Base-by-base conservation (phyloP, 2,888 invertebrate genomes). In the Plemyria rubiginata region DNA sequence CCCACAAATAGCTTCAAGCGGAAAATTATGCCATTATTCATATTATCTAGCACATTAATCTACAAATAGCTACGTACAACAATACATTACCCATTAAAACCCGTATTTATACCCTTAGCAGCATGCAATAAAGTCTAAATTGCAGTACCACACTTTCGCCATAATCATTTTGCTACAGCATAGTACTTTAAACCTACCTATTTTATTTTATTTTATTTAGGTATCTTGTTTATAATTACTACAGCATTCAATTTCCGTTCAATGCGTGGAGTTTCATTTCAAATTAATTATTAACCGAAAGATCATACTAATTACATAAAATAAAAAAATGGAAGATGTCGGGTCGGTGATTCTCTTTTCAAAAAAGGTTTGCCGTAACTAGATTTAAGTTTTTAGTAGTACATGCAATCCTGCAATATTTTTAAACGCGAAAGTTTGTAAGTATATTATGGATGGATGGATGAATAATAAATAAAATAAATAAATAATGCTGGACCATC, bases 191-290 rank as follows among this genome's bases (percentile, higher is more conserved):
- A 28, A 0, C 38, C 4, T 45, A 41, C 32, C 12, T 54, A 32
- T 49, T 55, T 66, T 65, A 57, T 57, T 59, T 12, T 54, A 32
- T 49, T 55, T 66, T 65, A 57, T 57, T 59, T 62, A 60, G n/a
- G 38, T 48, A n/a, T 16, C 53, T 54, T 45, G 70, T 54, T 68
- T 73, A 72, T 72, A 69, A 74, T n/a, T n/a, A n/a, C 71, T 71
- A 70, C 70, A 68, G 67, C 69, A 57, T 68, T 76, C 76, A 74
- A 78, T 80, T 77, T 78, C 75, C 76, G 68, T 54, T 68, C 68
- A 64, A 68, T 68, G 67, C 71, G 72, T 74, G 70, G 69, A 71
- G 68, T 65, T 60, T 70, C 65, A 71, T 74, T 72, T 75, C 76
- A 74, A 67, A 63, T 62, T 55, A 50, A 53, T 32, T 41, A 49